These are phyloP conservation scores for Lepidurus apus DNA, from an alignment of 1,140 invertebrate genomes.

Conservation along the genomic window DNA sequence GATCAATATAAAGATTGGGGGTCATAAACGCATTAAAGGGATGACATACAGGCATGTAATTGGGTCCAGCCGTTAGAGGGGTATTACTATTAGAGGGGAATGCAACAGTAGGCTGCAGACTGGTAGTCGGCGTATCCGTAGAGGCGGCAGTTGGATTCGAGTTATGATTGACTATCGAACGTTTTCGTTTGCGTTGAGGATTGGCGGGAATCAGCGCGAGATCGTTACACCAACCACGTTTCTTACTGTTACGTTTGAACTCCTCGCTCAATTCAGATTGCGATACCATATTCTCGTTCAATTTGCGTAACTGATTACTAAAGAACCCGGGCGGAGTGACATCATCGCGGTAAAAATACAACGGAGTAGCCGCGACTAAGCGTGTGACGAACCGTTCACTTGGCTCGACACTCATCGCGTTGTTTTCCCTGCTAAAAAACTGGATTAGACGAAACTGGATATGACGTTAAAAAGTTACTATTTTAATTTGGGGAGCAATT, in stretches of 20 bases:
- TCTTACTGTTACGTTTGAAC: background rate
- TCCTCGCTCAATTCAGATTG: background rate
- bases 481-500: background rate
- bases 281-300: background rate
- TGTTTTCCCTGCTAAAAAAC: background rate
- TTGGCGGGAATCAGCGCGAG: background rate
- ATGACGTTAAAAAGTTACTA: background rate
- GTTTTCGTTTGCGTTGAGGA: conserved; percentile 6
- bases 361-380: conserved; percentile 27
- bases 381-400: conserved; percentile 22
- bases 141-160: background rate
- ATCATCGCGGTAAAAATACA: conserved; percentile 31
- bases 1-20: background rate
- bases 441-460: background rate
- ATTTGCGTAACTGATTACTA: conserved; percentile 25
- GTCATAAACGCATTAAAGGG: conserved; percentile 1
- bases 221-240: background rate
- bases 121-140: background rate
- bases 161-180: background rate
- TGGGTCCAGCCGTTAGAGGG: background rate
- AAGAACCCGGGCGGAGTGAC: conserved; percentile 32
- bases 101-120: background rate
- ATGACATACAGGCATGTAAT: background rate
- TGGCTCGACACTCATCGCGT: background rate
- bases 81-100: background rate